phyloP scores from a whole-genome alignment of 2,797 vertebrate genomes.

The Tenualosa thibaudeaui region DNA sequence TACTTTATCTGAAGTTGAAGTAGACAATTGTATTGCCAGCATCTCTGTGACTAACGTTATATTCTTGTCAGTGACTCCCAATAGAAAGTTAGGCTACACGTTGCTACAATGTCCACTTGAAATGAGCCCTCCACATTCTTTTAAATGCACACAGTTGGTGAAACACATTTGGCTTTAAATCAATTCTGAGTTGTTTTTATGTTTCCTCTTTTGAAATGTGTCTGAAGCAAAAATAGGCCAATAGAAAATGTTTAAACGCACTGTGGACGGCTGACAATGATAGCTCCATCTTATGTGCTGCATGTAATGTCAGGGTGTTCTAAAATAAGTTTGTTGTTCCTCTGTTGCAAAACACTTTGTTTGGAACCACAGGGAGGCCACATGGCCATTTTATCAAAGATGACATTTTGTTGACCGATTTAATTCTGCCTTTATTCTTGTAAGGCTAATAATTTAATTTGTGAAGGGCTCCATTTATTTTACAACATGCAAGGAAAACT shows the following conservation, averaged over 20 bases:
- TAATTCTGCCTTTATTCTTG: background rate
- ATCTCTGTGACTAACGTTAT: no score
- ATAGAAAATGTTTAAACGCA: background rate
- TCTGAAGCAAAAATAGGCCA: background rate
- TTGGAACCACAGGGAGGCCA: constrained; percentile 8
- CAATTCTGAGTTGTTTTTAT: constrained; percentile 18
- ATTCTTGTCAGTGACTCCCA: no score
- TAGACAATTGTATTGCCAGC: no score
- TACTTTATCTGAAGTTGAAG: background rate
- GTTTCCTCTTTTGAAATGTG: constrained; percentile 1
- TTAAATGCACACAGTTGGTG: background rate
- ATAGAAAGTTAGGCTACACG: background rate
- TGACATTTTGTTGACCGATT: constrained; percentile 1
- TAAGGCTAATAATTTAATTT: constrained; percentile 12
- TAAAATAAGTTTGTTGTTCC: constrained; percentile 5
- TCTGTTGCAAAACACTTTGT: constrained; percentile 2
- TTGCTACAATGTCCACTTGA: background rate
- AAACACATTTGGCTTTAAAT: background rate
- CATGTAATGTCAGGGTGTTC: constrained; percentile 17
- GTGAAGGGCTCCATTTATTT: constrained; percentile 1
- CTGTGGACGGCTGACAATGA: background rate
- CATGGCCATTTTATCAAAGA: constrained; percentile 4
- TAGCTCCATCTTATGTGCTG: constrained; percentile 14
- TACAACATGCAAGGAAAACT: background rate
- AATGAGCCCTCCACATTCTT: background rate